Base-by-base conservation (phyloP, 2,888 invertebrate genomes). In the Athripsodes cinereus region DNA sequence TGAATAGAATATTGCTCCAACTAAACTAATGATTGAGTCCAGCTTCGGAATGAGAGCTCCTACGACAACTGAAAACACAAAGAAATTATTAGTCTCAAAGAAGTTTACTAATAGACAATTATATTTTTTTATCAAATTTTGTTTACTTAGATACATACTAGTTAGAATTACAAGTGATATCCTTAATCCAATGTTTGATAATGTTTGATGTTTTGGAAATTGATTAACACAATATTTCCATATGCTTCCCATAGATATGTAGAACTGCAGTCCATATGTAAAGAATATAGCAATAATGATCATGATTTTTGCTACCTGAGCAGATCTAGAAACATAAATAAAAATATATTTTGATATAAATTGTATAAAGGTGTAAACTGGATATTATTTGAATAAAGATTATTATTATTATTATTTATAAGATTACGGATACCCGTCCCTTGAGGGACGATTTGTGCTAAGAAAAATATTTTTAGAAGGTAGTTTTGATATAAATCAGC, bases 201-300 rank as follows among this genome's bases (percentile, higher is more conserved):
- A 49, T 56, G 72, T 74, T 61, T 77, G 75, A 44, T 73, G 71
- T 61, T 72, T 71, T 3, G 72, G 61, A 3, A 78, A 71, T 50
- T 69, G 65, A 13, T 68, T 72, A 59, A 81, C 76, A 1, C 91
- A 76, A 66, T 83, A 83, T n/a, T 87, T 84, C 91, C 93, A 95
- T 19, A 95, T 84, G 55, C 97, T 92, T 62, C 92, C 90, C 74
- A 92, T 85, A 0, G 97, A 94, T 2, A 98, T 95, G 72, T 92
- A 97, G 71, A 93, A 92, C 74, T 97, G 96, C 1, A 98, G 81
- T 22, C 90, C 91, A 71, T 94, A 98, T 0, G 96, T 92, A 70
- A 96, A 88, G 68, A 96, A 88, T 59, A 98, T 92, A 0, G 96
- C 91, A 6, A 92, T 64, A 0, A 92, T 87, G 71, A 96, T 95